These are phyloP conservation scores for Sarcophaga variegata DNA, from an alignment of 2,888 invertebrate species.

Conservation along the genomic window DNA sequence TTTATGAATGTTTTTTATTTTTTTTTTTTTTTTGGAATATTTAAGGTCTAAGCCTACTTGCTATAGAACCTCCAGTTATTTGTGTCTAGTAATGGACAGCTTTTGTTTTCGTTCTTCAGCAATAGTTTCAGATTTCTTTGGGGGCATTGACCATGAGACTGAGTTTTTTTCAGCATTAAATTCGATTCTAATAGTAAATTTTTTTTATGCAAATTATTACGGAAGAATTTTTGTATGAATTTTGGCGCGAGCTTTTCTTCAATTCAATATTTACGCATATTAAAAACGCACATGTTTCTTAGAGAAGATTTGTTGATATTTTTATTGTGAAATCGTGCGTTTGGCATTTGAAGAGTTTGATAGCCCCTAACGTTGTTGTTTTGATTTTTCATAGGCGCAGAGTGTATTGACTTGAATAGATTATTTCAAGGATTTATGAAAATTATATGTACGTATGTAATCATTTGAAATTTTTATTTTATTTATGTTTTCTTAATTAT, in stretches of 20 bases:
- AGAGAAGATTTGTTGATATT: background rate
- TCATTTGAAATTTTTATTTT: constrained; percentile 35
- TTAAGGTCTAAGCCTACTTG: background rate
- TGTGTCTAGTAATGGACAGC: background rate
- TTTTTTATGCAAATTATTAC: constrained; percentile 56
- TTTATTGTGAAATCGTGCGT: background rate
- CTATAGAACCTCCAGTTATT: background rate
- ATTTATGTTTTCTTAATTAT: constrained; percentile 32
- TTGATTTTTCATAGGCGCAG: constrained; percentile 32
- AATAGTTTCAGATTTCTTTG: constrained; percentile 17
- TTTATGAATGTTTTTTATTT: background rate
- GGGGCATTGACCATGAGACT: constrained; percentile 55
- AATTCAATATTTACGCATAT: background rate
- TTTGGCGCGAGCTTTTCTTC: constrained; percentile 49
- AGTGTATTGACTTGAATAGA: constrained; percentile 57
- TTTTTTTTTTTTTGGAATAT: background rate
- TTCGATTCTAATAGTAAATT: constrained; percentile 3
- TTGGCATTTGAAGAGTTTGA: constrained; percentile 31
- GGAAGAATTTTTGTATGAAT: constrained; percentile 59
- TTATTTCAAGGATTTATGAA: constrained; percentile 65
- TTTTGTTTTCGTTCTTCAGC: background rate
- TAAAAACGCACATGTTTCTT: constrained; percentile 35
- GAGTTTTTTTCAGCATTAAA: background rate
- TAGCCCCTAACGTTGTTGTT: constrained; percentile 39
- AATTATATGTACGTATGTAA: constrained; percentile 24